Conservation (phyloP, 2,113 vertebrate species). For the Gadus macrocephalus region DNA sequence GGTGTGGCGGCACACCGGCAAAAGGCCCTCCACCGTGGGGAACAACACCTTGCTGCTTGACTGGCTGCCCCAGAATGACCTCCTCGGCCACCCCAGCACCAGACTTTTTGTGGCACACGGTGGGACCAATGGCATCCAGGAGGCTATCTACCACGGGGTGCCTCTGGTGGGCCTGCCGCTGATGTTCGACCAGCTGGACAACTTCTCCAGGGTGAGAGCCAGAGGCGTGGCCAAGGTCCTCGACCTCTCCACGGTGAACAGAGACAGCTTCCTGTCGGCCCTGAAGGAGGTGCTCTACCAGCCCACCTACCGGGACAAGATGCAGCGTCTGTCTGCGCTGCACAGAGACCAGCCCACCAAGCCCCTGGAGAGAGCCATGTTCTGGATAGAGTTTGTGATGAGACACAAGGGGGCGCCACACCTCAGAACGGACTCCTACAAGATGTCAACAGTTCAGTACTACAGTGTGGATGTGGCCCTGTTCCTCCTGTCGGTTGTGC, state of each 20-base stretch:
- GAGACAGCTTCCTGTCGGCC: slow-evolving; percentile 46
- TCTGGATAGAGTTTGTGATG: slow-evolving; percentile 68
- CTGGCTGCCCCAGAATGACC: slow-evolving; percentile 62
- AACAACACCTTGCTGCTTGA: slow-evolving; percentile 54
- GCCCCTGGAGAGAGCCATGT: slow-evolving; percentile 55
- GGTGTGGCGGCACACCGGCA: slow-evolving; percentile 54
- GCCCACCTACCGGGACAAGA: slow-evolving; percentile 50
- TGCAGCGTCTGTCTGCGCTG: slow-evolving; percentile 52
- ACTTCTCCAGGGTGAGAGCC: slow-evolving; percentile 49
- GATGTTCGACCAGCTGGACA: slow-evolving; percentile 59
- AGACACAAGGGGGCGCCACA: slow-evolving; percentile 59
- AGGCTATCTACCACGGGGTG: slow-evolving; percentile 57
- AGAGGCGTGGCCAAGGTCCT: slow-evolving; percentile 58
- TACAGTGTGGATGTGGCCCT: slow-evolving; percentile 43
- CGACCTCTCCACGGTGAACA: slow-evolving; percentile 46
- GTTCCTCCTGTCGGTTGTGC: slow-evolving; percentile 27
- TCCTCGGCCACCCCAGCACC: slow-evolving; percentile 59
- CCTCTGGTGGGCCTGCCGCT: slow-evolving; percentile 56
- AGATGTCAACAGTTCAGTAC: slow-evolving; percentile 54
- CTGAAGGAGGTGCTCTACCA: slow-evolving; percentile 51
- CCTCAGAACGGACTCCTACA: slow-evolving; percentile 57
- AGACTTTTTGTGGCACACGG: slow-evolving; percentile 58
- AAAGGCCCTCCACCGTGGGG: slow-evolving; percentile 45
- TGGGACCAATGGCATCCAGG: slow-evolving; percentile 61
- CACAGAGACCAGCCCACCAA: slow-evolving; percentile 58